These are phyloP conservation scores for Drosophila carrolli DNA, from an alignment of 1,140 invertebrate species.

Conservation along the genomic window DNA sequence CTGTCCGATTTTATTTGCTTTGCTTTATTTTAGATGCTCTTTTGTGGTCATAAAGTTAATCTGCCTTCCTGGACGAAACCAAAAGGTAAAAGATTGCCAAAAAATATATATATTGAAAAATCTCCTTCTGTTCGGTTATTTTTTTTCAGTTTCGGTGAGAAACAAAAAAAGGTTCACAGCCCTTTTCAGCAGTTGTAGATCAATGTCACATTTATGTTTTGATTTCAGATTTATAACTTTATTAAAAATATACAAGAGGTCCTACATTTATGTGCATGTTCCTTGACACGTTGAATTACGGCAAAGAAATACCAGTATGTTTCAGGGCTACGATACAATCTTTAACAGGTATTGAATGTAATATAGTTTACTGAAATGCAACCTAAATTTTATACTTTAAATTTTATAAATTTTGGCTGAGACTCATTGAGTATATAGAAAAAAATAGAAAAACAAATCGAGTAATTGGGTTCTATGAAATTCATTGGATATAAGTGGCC, in stretches of 20 bases:
- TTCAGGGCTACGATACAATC: no score
- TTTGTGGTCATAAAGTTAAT: conserved; percentile 71
- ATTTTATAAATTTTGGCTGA: no score
- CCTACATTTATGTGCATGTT: conserved; percentile 11
- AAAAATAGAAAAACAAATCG: no score
- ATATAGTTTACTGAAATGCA: no score
- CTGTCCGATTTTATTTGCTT: conserved; percentile 79
- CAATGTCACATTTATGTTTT: conserved; percentile 77
- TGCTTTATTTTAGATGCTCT: conserved; percentile 56
- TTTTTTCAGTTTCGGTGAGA: conserved; percentile 41
- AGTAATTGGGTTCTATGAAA: no score
- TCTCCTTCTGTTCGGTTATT: conserved; percentile 27
- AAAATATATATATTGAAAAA: conserved; percentile 61
- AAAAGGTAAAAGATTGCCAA: conserved; percentile 47
- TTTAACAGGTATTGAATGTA: no score
- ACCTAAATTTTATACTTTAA: no score
- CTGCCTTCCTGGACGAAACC: conserved; percentile 17
- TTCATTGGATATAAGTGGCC: no score
- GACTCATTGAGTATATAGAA: no score
- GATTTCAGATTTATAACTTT: conserved; percentile 76
- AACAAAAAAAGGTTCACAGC: conserved; percentile 50
- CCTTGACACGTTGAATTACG: conserved; percentile 7
- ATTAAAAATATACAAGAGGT: conserved; percentile 56
- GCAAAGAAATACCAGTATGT: background rate
- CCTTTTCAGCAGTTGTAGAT: conserved; percentile 61